Evolutionary conservation across 2,888 invertebrate species (phyloP), one percentile per base, ranked within the genome.

Genomic region (Clepsis dumicolana): DNA sequence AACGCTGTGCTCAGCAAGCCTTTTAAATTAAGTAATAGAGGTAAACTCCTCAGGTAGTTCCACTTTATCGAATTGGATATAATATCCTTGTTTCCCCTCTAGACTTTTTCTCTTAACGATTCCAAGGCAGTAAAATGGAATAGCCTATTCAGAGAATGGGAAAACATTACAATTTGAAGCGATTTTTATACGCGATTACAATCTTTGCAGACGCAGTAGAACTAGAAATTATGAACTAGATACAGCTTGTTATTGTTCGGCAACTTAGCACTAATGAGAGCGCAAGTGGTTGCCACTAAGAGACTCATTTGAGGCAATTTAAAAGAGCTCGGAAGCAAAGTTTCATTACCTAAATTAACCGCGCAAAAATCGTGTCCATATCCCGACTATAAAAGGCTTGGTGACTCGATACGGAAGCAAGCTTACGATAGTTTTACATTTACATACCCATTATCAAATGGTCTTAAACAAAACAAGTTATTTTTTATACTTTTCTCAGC

Each of bases 121-220:
- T 72, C 71, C 76, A 73, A 75, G 75, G 83, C 75, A 79, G 83
- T 88, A 85, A 88, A 87, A 85, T 80, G 78, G 80, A 86, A 88
- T 84, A 77, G 84, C 78, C 84, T 77, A 82, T 85, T 80, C 80
- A 77, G 79, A 77, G 79, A 84, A 87, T 86, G 83, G 85, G 84
- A 82, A 79, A 77, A 77, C 85, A 82, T 86, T 81, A 85, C 80
- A 77, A 85, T 87, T 85, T 81, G 78, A 76, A 83, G 75, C 80
- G 73, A 78, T 81, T 86, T 85, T 82, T 81, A 81, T 81, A 76
- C 73, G 71, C 79, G 72, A 79, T 79, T 79, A 77, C 80, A 77
- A 78, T 78, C 71, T 73, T 68, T 64, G 68, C 52, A 64, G 67
- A 62, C 57, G 52, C 67, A 56, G 62, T 29, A 48, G 67, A 50